These are phyloP conservation scores for Tolypeutes matacus DNA, from an alignment of 2,797 vertebrate species.

Conservation along the genomic window DNA sequence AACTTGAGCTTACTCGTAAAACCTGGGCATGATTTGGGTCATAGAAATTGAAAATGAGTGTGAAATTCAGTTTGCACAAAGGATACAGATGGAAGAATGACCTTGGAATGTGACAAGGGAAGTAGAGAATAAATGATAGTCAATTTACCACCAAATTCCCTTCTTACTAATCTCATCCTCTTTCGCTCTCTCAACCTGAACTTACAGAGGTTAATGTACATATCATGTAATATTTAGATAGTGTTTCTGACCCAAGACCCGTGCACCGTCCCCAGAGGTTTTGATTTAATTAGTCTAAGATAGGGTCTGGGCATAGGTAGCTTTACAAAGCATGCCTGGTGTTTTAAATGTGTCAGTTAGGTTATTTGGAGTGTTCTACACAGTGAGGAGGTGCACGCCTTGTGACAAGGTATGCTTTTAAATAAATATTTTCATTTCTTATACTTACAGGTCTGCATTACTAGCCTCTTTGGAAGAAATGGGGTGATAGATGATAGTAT, in stretches of 20 bases:
- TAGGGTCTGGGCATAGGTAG: not conserved
- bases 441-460: conserved; percentile 90
- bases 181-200: not conserved
- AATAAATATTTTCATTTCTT: not conserved
- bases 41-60: not conserved
- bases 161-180: not conserved
- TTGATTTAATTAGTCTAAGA: not conserved
- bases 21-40: not conserved
- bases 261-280: not conserved
- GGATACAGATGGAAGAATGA: not conserved
- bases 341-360: not conserved
- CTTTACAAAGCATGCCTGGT: not conserved
- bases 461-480: conserved; percentile 88
- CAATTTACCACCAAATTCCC: not conserved
- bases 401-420: not conserved
- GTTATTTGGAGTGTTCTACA: not conserved
- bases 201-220: not conserved
- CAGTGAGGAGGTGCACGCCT: too few relatives aligned
- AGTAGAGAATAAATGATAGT: not conserved
- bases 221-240: not conserved
- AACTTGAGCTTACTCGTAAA: not conserved
- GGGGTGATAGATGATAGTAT: conserved; percentile 92
- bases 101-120: not conserved
- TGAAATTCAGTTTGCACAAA: not conserved
- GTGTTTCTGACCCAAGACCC: not conserved